A percentile compares a stretch with the other conserved stretches of the same genome.
Evolutionary conservation across 2,888 invertebrate genomes (phyloP).

Genomic region (Schrankia costaestrigalis): DNA sequence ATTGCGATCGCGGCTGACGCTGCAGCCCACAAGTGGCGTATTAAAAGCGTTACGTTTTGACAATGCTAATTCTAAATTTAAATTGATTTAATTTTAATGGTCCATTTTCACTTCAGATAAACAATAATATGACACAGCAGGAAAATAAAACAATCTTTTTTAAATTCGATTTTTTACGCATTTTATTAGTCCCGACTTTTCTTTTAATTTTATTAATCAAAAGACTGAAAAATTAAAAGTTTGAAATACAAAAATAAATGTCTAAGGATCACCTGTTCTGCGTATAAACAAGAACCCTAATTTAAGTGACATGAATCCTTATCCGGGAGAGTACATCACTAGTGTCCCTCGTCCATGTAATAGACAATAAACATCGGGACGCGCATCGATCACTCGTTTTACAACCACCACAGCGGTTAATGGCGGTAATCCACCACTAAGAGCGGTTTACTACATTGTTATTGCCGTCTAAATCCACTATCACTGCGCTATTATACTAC

Average conservation of each 20-base stretch:
- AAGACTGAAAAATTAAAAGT: too few species aligned
- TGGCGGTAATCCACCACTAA: slow-evolving; percentile 72
- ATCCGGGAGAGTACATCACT: slow-evolving; percentile 28
- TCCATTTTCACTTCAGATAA: too few species aligned
- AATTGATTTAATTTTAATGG: slow-evolving; percentile 6
- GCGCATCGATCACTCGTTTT: slow-evolving; percentile 71
- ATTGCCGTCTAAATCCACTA: slow-evolving; percentile 51
- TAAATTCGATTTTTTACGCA: too few species aligned
- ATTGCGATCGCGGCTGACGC: slow-evolving; percentile 43
- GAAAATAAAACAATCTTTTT: too few species aligned
- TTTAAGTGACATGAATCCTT: slow-evolving; percentile 16
- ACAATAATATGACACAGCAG: too few species aligned
- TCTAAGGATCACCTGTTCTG: too few species aligned
- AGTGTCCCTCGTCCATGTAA: slow-evolving; percentile 42
- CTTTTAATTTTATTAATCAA: too few species aligned
- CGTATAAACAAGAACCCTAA: too few species aligned
- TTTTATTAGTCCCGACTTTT: too few species aligned
- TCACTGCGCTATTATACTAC: slow-evolving; percentile 28
- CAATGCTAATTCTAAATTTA: slow-evolving; percentile 8
- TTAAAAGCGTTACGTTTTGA: slow-evolving; percentile 18
- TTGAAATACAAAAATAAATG: too few species aligned
- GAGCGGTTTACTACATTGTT: slow-evolving; percentile 63
- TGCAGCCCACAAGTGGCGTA: slow-evolving; percentile 16
- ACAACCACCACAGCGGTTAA: slow-evolving; percentile 65
- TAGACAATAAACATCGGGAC: slow-evolving; percentile 58